phyloP scores from a whole-genome alignment of 2,888 invertebrate species.

The Lymantria monacha region DNA sequence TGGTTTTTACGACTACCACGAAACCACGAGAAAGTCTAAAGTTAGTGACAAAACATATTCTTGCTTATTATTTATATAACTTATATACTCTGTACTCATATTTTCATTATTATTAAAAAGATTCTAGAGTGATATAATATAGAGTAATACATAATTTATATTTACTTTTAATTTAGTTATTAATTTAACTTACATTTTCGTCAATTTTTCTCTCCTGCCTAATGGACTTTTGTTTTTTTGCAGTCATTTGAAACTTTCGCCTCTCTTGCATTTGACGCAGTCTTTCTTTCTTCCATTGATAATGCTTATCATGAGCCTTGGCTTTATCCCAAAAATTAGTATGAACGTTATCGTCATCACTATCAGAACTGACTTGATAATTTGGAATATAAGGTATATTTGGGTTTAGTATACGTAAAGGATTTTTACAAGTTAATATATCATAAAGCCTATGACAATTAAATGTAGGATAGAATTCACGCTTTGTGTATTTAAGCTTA shows the following conservation, averaged over 20 bases:
- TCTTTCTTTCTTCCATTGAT: conserved; percentile 71
- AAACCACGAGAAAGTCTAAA: no score
- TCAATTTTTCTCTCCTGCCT: conserved; percentile 77
- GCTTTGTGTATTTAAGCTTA: conserved; percentile 84
- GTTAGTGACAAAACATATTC: no score
- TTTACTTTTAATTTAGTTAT: no score
- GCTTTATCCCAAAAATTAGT: conserved; percentile 72
- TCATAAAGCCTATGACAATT: conserved; percentile 82
- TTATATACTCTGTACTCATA: no score
- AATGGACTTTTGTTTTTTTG: conserved; percentile 53
- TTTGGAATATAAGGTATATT: conserved; percentile 50
- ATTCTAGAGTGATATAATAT: no score
- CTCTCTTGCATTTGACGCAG: conserved; percentile 64
- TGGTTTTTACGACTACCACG: no score
- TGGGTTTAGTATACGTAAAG: conserved; percentile 73
- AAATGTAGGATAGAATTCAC: conserved; percentile 85
- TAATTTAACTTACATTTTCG: conserved; percentile 72
- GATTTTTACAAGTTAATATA: conserved; percentile 81
- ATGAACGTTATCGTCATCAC: conserved; percentile 56
- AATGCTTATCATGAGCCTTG: conserved; percentile 76
- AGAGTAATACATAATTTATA: no score
- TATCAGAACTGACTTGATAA: conserved; percentile 57
- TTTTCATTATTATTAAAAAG: no score
- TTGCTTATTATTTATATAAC: no score
- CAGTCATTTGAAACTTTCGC: conserved; percentile 50